These are phyloP conservation scores for Agriopis marginaria DNA, from an alignment of 2,888 invertebrate genomes.

Conservation along the genomic window DNA sequence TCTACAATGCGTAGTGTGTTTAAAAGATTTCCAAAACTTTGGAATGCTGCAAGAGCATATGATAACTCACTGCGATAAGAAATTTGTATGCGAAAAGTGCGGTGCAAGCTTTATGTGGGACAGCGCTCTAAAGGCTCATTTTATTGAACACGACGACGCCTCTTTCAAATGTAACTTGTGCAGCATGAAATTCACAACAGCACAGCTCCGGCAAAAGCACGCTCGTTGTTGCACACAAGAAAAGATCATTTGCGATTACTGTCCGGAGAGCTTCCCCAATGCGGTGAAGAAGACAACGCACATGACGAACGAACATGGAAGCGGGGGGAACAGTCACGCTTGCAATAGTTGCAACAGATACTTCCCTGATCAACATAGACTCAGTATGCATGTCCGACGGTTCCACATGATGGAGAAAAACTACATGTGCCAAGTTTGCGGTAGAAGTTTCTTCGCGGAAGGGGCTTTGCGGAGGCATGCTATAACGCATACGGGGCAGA, in stretches of 20 bases:
- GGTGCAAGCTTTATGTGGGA: slow-evolving; percentile 48
- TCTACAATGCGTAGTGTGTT: slow-evolving; percentile 51
- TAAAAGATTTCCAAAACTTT: slow-evolving; percentile 51
- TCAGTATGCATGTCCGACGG: slow-evolving; percentile 53
- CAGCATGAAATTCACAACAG: slow-evolving; percentile 8
- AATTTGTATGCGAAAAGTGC: slow-evolving; percentile 55
- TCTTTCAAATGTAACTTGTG: slow-evolving; percentile 9
- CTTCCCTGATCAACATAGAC: slow-evolving; percentile 50
- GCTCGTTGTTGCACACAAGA: background rate
- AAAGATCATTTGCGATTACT: slow-evolving; percentile 43
- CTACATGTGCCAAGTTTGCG: slow-evolving; percentile 58
- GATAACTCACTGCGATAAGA: slow-evolving; percentile 54
- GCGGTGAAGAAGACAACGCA: slow-evolving; percentile 55
- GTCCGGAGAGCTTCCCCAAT: slow-evolving; percentile 58
- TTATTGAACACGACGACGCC: slow-evolving; percentile 5
- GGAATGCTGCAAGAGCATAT: slow-evolving; percentile 57
- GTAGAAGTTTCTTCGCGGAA: slow-evolving; percentile 56
- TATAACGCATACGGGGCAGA: slow-evolving; percentile 54
- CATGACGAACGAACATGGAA: slow-evolving; percentile 54
- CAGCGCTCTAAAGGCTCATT: background rate
- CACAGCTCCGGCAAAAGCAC: background rate
- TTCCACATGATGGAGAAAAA: slow-evolving; percentile 61
- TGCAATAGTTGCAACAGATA: slow-evolving; percentile 65
- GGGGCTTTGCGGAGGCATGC: slow-evolving; percentile 51
- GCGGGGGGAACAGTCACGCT: slow-evolving; percentile 40